Evolutionary conservation across 2,113 vertebrate genomes (phyloP).

Genomic region (Cyanoderma ruficeps): DNA sequence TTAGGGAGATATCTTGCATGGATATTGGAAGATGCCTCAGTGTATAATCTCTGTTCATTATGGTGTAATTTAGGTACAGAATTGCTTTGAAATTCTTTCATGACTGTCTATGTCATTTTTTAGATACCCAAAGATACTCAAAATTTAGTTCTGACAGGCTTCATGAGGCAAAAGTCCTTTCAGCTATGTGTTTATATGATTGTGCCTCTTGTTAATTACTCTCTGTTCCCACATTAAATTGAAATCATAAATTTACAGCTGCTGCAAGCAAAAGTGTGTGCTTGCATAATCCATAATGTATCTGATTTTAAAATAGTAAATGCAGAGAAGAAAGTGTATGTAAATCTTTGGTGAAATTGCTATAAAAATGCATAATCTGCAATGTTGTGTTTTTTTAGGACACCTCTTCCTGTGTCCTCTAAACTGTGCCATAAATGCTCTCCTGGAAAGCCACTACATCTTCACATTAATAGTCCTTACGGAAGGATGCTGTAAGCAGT

Average conservation of each 20-base stretch:
- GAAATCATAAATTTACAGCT: neutral
- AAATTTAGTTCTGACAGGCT: neutral
- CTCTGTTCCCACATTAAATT: neutral
- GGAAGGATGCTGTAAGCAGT: neutral
- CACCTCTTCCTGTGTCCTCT: neutral
- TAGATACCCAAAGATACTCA: neutral
- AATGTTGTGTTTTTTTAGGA: neutral
- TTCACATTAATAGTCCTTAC: neutral
- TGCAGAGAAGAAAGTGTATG: neutral
- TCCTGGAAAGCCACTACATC: neutral
- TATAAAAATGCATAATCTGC: neutral
- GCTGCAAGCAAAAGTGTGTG: neutral
- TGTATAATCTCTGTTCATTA: neutral
- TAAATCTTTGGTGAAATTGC: neutral
- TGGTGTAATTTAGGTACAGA: neutral
- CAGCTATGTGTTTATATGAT: neutral
- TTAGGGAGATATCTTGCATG: neutral
- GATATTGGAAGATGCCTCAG: neutral
- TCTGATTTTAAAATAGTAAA: neutral
- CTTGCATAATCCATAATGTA: neutral
- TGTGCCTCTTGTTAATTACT: neutral
- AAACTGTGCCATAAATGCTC: neutral
- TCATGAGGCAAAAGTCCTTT: neutral
- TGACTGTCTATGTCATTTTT: neutral
- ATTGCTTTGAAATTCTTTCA: neutral